Evolutionary conservation across 1,140 invertebrate genomes (phyloP).

Genomic region (Platyscapa corneri): DNA sequence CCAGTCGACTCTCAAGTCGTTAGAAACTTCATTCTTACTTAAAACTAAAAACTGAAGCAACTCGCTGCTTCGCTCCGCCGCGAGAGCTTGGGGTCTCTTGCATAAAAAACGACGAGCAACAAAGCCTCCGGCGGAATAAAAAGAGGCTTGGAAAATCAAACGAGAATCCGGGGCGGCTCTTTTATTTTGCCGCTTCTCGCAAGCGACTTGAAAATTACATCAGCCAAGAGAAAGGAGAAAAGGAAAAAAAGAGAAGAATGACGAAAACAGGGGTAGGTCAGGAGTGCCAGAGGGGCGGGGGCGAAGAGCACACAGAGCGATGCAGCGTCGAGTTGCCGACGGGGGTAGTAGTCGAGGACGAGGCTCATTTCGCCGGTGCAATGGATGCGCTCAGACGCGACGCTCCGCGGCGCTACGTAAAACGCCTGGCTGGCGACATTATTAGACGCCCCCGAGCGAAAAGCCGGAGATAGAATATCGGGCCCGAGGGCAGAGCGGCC

Average conservation of each 20-base stretch:
- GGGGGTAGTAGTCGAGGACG: background rate
- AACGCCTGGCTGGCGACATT: conserved; percentile 74
- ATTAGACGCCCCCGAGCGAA: conserved; percentile 73
- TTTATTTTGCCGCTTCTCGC: conserved; percentile 7
- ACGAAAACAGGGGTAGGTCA: background rate
- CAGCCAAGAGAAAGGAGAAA: background rate
- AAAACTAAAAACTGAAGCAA: conserved; percentile 5
- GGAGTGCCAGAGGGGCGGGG: background rate
- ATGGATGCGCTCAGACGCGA: conserved; percentile 21
- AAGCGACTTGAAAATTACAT: conserved; percentile 3
- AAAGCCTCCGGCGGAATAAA: background rate
- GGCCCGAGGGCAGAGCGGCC: conserved; percentile 5
- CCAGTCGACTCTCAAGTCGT: background rate
- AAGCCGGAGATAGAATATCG: conserved; percentile 52
- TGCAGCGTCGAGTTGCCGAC: background rate
- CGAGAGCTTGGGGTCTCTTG: background rate
- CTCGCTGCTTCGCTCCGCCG: background rate
- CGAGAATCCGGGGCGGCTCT: background rate
- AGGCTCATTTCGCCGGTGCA: conserved; percentile 49
- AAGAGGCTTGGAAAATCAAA: background rate
- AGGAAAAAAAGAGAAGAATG: conserved; percentile 8
- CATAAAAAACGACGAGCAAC: background rate
- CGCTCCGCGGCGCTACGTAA: conserved; percentile 55
- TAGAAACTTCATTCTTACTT: background rate
- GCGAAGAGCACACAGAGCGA: background rate